Evolutionary conservation across 2,113 vertebrate species (phyloP).

Genomic region (Formicarius rufipectus): DNA sequence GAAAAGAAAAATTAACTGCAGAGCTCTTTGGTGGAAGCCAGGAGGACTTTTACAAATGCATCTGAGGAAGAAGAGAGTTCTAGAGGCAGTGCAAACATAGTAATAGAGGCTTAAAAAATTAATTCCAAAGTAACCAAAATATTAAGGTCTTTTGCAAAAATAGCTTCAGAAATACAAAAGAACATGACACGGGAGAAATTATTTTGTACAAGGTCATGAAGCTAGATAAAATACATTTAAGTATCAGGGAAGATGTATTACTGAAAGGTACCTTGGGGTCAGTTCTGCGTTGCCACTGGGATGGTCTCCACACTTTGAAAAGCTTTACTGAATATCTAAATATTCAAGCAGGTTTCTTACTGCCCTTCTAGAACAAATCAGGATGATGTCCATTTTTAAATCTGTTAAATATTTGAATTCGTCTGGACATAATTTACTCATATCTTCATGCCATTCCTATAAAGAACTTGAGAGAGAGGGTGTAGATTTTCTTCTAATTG

Average conservation of each 20-base stretch:
- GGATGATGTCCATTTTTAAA: neutral
- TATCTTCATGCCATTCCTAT: neutral
- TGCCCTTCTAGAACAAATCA: neutral
- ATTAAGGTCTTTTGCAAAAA: neutral
- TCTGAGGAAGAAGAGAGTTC: neutral
- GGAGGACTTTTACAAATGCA: neutral
- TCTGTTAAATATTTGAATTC: neutral
- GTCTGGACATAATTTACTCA: neutral
- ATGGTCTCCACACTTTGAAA: neutral
- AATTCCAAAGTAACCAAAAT: slow-evolving; percentile 32
- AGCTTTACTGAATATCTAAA: neutral
- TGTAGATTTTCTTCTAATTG: neutral
- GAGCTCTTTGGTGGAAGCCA: neutral
- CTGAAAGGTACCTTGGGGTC: neutral
- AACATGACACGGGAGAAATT: neutral
- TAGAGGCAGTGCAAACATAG: neutral
- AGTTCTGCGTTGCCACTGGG: neutral
- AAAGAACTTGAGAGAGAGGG: neutral
- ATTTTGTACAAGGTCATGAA: neutral
- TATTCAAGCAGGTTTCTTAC: neutral
- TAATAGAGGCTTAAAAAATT: slow-evolving; percentile 32
- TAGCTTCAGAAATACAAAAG: neutral
- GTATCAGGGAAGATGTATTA: neutral
- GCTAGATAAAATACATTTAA: neutral
- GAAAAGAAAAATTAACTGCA: neutral